Base-by-base conservation (phyloP, 2,113 vertebrate genomes). In the Marcusenius ussheri region DNA sequence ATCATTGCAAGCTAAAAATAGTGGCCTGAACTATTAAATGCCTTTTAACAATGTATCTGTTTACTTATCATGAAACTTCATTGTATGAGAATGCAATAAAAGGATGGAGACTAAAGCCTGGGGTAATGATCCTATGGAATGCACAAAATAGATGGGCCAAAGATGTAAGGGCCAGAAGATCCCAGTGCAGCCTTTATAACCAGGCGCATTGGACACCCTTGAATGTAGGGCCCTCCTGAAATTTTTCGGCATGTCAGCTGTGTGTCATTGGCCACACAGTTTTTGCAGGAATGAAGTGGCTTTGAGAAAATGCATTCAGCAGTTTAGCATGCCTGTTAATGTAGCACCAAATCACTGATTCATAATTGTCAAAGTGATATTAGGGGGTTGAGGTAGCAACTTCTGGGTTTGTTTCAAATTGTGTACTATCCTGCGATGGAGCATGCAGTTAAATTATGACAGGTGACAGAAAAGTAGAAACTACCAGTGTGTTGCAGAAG, bases 1-100 rank as follows among this genome's bases (percentile, higher is more conserved):
- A 90, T 91, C 91, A 91, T 90, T 50, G 91, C 90, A 92, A 90
- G 90, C 90, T 94, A 93, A 95, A 94, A 92, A 92, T 92, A 92
- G 90, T 91, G 53, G 91, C 87, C 90, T 90, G 77, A 89, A 90
- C 83, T 88, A 91, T 90, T 56, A 89, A 91, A 88, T 90, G 84
- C 80, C 90, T 92, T 91, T 84, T 89, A 90, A 93, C 93, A 66
- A 92, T 88, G 88, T 39, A 92, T 17, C 86, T 92, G 90, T 93
- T 93, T 92, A 90, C 90, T 91, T 58, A 51, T 42, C 50, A 89
- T 70, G 80, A 47, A 74, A 31, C 50, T 47, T 56, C 19, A 42
- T 89, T 84, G 87, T 83, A 62, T 89, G 10, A 17, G 31, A 51
- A 51, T 5, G 46, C 88, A 47, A 27, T 11, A 27, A 66, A 46